A percentile compares a stretch with the other conserved stretches of the same genome.
These are phyloP conservation scores for Graphium colonna DNA, from an alignment of 2,888 invertebrate species.

Conservation along the genomic window DNA sequence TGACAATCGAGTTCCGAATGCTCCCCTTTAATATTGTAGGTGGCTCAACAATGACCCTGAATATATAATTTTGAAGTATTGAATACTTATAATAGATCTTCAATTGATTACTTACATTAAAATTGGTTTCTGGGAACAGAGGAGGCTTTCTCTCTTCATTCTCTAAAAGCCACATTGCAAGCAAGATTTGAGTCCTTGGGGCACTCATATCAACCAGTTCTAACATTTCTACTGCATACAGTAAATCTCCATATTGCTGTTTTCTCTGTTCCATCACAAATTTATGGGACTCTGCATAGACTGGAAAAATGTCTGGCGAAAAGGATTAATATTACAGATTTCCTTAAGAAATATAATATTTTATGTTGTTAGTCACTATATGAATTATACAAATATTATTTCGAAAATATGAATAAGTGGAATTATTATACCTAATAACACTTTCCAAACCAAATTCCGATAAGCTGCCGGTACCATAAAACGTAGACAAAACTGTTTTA, in stretches of 20 bases:
- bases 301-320: slow-evolving; percentile 85
- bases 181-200: slow-evolving; percentile 83
- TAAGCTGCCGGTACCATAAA: slow-evolving; percentile 91
- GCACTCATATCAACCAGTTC: slow-evolving; percentile 82
- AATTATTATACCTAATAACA: slow-evolving; percentile 83
- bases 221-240: slow-evolving; percentile 84
- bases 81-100: background rate
- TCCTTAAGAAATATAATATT: no score
- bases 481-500: slow-evolving; percentile 91
- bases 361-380: no score
- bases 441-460: slow-evolving; percentile 91
- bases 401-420: no score
- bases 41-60: no score
- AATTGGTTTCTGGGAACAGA: slow-evolving; percentile 56
- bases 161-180: slow-evolving; percentile 91
- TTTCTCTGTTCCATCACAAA: slow-evolving; percentile 87
- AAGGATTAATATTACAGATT: background rate
- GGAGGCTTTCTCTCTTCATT: slow-evolving; percentile 78
- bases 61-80: no score
- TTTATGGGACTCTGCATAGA: slow-evolving; percentile 86
- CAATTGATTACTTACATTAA: slow-evolving; percentile 42
- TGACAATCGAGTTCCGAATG: no score
- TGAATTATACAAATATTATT: no score
- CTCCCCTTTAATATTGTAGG: no score
- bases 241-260: slow-evolving; percentile 87